Percentiles rank a stretch among this genome's conserved stretches.
These are phyloP conservation scores for Sapajus apella DNA, from an alignment of 2,113 vertebrate species.

Conservation along the genomic window DNA sequence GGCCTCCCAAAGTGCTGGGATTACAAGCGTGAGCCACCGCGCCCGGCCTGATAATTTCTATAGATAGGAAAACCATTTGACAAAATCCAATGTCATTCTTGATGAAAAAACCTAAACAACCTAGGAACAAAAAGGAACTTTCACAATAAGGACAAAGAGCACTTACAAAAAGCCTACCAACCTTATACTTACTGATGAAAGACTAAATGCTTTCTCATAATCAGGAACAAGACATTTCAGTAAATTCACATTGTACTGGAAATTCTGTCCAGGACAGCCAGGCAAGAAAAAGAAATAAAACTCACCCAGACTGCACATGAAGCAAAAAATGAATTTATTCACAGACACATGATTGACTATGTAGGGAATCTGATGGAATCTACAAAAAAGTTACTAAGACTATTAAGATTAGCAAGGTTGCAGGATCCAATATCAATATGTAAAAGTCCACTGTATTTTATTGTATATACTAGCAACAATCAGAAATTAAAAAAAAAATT, in stretches of 20 bases:
- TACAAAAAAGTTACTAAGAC: neutral
- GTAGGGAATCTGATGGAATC: neutral
- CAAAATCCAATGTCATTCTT: neutral
- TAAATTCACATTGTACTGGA: neutral
- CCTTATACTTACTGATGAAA: neutral
- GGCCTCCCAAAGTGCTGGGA: no score
- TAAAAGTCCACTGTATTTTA: neutral
- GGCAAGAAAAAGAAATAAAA: neutral
- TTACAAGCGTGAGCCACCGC: no score
- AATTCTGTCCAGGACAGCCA: neutral
- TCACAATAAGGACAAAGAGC: neutral
- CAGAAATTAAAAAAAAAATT: neutral
- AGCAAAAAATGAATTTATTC: neutral
- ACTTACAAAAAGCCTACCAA: neutral
- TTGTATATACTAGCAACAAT: neutral
- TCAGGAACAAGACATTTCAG: neutral
- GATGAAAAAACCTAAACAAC: neutral
- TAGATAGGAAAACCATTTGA: neutral
- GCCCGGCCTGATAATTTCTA: neutral
- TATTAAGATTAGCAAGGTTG: neutral
- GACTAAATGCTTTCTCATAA: neutral
- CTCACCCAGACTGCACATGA: neutral
- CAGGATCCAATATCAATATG: neutral
- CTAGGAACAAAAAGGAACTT: neutral
- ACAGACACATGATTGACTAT: neutral